These are phyloP conservation scores for Eudasyphora cyanicolor DNA, from an alignment of 2,888 invertebrate genomes.

Conservation along the genomic window DNA sequence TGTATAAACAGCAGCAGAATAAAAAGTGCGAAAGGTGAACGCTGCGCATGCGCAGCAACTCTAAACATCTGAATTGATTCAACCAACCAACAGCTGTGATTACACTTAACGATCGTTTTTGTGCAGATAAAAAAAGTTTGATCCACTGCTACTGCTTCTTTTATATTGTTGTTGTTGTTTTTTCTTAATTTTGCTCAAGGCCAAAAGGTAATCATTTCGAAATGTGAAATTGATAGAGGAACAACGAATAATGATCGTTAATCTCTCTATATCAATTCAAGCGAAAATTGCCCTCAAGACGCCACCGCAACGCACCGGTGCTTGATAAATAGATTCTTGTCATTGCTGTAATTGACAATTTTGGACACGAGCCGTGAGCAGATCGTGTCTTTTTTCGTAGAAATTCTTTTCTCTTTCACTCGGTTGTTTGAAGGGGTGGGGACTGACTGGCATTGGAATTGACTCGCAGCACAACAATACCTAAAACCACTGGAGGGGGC, in stretches of 20 bases:
- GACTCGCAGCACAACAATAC: too few species aligned
- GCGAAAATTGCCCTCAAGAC: too few species aligned
- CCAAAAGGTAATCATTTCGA: slow-evolving; percentile 26
- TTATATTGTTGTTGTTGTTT: neutral
- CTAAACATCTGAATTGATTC: neutral
- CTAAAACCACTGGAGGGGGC: neutral
- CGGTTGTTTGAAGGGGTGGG: too few species aligned
- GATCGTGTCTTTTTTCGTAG: neutral
- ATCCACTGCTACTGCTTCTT: neutral
- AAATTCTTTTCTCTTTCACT: slow-evolving; percentile 43
- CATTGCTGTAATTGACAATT: slow-evolving; percentile 29
- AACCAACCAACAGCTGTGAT: neutral
- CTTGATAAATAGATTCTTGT: neutral
- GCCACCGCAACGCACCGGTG: neutral
- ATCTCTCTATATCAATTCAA: too few species aligned
- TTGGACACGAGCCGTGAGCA: slow-evolving; percentile 38
- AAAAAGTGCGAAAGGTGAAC: slow-evolving; percentile 2
- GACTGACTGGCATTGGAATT: neutral
- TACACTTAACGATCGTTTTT: neutral
- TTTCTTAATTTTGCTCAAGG: slow-evolving; percentile 22
- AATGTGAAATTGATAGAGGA: slow-evolving; percentile 28
- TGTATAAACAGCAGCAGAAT: too few species aligned
- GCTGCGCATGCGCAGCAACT: neutral
- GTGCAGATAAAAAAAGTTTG: neutral
- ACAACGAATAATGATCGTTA: too few species aligned